phyloP scores from a whole-genome alignment of 2,797 vertebrate species.

The Kryptolebias ocellatus region DNA sequence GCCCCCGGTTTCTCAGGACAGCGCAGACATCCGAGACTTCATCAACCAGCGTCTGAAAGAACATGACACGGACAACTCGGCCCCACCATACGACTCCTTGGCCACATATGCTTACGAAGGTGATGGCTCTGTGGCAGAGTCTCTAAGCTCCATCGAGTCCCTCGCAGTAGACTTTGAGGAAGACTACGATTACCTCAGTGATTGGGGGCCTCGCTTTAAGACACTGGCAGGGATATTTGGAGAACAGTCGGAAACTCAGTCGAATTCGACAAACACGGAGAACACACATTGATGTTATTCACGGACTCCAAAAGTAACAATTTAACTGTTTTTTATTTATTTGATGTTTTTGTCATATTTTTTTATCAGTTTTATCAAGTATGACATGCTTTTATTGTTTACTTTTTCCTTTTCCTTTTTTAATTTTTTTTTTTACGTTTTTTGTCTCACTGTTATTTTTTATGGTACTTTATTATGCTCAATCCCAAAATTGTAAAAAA shows the following conservation, averaged over 20 bases:
- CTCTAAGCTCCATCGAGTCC: conserved; percentile 95
- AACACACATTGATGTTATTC: conserved; percentile 74
- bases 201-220: conserved; percentile 98
- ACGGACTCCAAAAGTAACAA: conserved; percentile 51
- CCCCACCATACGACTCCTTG: conserved; percentile 96
- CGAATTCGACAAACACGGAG: conserved; percentile 73
- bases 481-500: conserved; percentile 68
- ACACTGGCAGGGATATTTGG: conserved; percentile 95
- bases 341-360: conserved; percentile 22
- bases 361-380: conserved; percentile 36
- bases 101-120: conserved; percentile 98
- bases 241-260: conserved; percentile 84
- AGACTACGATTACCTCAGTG: conserved; percentile 93
- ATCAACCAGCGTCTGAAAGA: conserved; percentile 92
- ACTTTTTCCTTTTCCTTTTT: conserved; percentile 45
- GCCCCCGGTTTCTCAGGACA: conserved; percentile 83
- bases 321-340: conserved; percentile 44
- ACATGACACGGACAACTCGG: conserved; percentile 88
- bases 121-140: conserved; percentile 91
- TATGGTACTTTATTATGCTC: conserved; percentile 55
- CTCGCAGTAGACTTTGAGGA: conserved; percentile 85
- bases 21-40: conserved; percentile 92
- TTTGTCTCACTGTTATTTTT: conserved; percentile 41
- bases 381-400: conserved; percentile 36
- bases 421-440: conserved; percentile 43